Evolutionary conservation across 2,113 vertebrate genomes (phyloP), one percentile per base, ranked within the genome.

Genomic region (Dasyprocta punctata): DNA sequence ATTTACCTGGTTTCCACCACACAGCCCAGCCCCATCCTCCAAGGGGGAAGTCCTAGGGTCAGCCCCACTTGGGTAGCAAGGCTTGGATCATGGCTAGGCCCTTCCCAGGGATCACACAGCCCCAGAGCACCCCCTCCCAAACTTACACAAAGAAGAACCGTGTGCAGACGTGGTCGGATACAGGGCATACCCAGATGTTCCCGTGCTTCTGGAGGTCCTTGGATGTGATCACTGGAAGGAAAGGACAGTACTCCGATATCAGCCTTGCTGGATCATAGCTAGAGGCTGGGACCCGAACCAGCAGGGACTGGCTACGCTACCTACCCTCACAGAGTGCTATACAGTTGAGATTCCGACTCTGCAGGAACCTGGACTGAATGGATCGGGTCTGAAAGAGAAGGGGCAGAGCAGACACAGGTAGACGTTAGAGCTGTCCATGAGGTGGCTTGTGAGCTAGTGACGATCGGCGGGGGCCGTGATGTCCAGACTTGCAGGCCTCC

Each of bases 71-170:
- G 61, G 36, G 58, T 7, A 85, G 78, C 78, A 75, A 95, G 36
- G 84, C 61, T 96, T 65, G 8, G 16, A 41, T 54, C 60, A 94
- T 5, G 67, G 78, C 87, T 78, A 67, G 5, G 78, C 80, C 69
- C 86, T 88, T 71, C 56, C 73, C 58, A 52, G 33, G 3, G 54
- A 41, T 58, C 77, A 77, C 24, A 5, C 4, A 38, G 52, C 73
- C 52, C 16, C 12, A 44, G 26, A 41, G 11, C 41, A 56, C 69
- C 77, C 67, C 71, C 36, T 56, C 14, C 0, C 0, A 28, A 95
- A 99, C 99, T 99, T 98, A 99, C 99, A 99, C 99, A 98, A 99
- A 99, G 99, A 99, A 99, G 99, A 99, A 99, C 98, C 99, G 99
- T 73, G 99, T 99, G 98, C 99, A 99, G 98, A 99, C 99, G 2